Evolutionary conservation across 2,113 vertebrate species (phyloP).

Genomic region (Tetrax tetrax): DNA sequence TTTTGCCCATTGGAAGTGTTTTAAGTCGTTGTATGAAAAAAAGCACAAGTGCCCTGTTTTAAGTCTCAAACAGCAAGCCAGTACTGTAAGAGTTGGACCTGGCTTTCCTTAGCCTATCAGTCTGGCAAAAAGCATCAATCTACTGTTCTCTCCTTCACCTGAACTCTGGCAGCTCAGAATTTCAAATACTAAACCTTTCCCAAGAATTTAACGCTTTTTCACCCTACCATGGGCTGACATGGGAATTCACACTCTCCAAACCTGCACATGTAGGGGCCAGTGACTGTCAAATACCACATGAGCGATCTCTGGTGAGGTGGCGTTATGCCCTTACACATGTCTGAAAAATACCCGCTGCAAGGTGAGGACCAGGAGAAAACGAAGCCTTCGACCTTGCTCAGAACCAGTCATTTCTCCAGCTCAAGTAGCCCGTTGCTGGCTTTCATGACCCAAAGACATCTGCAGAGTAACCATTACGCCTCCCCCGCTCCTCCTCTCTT

Average conservation of each 20-base stretch:
- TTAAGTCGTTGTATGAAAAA: not conserved
- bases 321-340: not conserved
- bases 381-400: rapidly evolving
- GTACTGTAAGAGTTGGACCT: not conserved
- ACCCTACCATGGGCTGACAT: rapidly evolving
- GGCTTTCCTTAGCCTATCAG: not conserved
- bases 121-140: not conserved
- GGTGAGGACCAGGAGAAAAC: not conserved
- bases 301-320: not conserved
- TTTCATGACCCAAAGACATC: not conserved
- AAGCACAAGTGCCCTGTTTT: not conserved
- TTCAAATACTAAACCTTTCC: not conserved
- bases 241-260: not conserved
- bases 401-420: not conserved
- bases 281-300: not conserved
- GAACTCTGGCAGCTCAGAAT: not conserved
- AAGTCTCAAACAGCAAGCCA: not conserved
- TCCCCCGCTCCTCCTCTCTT: not conserved
- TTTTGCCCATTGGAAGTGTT: not conserved
- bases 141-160: not conserved
- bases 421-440: not conserved
- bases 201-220: not conserved
- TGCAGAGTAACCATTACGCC: not conserved
- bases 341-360: not conserved
- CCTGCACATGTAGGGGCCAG: rapidly evolving